Base-by-base conservation (phyloP, 1,140 invertebrate genomes). In the Atopsyche davidsoni region DNA sequence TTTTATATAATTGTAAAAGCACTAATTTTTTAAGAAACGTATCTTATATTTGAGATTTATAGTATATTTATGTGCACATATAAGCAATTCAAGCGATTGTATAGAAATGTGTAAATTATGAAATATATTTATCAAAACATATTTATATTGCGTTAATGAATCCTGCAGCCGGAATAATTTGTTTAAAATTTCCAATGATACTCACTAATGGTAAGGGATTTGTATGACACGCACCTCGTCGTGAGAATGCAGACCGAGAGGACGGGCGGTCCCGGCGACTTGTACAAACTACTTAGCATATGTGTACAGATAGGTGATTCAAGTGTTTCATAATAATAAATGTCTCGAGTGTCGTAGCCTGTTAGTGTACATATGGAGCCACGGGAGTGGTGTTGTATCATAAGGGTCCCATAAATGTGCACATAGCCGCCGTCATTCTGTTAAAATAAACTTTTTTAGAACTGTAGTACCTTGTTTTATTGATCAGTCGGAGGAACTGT, bases 401-500 rank as follows among this genome's bases (percentile, higher is more conserved):
- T 25, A 17, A 25, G 16, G 36, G 18, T 39, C 40, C 36, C 35
- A 42, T 50, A 32, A 50, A 31, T 50, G 47, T 50, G 39, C 39
- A 42, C 47, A 50, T 34, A 24, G 46, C 40, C 31, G 39, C 38
- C 47, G 28, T 41, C 47, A 50, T 50, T 50, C 39, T 50, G 38
- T 43, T 10, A 25, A 16, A 43, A 24, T 43, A 50, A 50, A 42
- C 40, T 50, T 50, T 50, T 50, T 50, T 50, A 50, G 47, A 50
- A 50, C 39, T 28, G 18, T 39, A 39, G 38, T 32, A 23, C 4
- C 7, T 18, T 38, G 7, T 46, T 38, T 47, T 18, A 38, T 31
- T 39, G n/a, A n/a, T n/a, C n/a, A n/a, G n/a, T n/a, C n/a, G n/a
- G n/a, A n/a, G n/a, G n/a, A n/a, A n/a, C n/a, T n/a, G n/a, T n/a